Conservation (phyloP, 2,113 vertebrate species). For the Crotalus tigris region DNA sequence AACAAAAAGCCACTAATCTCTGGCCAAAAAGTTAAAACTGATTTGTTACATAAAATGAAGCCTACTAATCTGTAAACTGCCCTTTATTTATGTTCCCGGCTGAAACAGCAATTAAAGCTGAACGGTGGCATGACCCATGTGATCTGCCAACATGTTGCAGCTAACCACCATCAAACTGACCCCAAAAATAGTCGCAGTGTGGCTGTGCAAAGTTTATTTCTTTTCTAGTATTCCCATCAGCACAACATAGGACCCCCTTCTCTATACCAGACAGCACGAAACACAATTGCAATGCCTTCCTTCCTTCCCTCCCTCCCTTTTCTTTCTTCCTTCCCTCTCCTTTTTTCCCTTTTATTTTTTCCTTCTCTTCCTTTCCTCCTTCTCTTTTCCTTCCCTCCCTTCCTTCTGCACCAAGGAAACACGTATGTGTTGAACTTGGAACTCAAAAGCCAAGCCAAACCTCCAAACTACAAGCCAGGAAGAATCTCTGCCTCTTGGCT, state of each 20-base stretch:
- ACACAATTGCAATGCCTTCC: background rate
- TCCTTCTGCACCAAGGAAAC: constrained; percentile 5
- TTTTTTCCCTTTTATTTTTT: too few relatives aligned
- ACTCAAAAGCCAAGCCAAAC: background rate
- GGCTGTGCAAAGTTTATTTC: background rate
- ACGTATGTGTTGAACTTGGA: background rate
- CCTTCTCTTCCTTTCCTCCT: too few relatives aligned
- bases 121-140: constrained; percentile 56
- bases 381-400: too few relatives aligned
- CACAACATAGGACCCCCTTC: background rate
- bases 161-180: constrained; percentile 67
- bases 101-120: constrained; percentile 60
- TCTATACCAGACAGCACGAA: background rate
- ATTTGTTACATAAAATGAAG: constrained; percentile 26
- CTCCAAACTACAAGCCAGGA: background rate
- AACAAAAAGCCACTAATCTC: background rate
- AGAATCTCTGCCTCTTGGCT: background rate
- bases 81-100: constrained; percentile 53
- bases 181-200: constrained; percentile 63
- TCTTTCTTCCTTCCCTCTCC: background rate
- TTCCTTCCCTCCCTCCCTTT: background rate
- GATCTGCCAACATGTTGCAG: constrained; percentile 63
- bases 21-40: constrained; percentile 39
- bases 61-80: constrained; percentile 39
- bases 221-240: background rate